These are phyloP conservation scores for Chrysomallon squamiferum DNA, from an alignment of 1,140 invertebrate species.

Conservation along the genomic window DNA sequence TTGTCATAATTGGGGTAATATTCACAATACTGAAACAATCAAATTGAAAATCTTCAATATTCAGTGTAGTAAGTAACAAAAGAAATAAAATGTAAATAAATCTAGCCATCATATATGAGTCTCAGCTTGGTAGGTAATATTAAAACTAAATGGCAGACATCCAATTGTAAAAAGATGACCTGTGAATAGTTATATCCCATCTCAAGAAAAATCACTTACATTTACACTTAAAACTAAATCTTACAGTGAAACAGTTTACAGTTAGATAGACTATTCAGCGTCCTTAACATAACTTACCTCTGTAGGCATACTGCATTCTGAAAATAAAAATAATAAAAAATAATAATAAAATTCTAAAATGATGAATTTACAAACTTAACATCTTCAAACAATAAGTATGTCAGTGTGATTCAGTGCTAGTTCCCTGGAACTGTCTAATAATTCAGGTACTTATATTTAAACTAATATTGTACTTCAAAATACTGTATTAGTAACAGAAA, in stretches of 20 bases:
- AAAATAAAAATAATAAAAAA: conserved; percentile 27
- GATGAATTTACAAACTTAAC: not conserved
- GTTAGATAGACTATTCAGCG: too few species aligned
- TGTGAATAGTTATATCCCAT: conserved; percentile 5
- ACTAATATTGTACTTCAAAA: not conserved
- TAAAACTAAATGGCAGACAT: not conserved
- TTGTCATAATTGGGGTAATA: conserved; percentile 97
- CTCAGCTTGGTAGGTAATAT: conserved; percentile 7
- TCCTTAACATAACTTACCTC: conserved; percentile 80
- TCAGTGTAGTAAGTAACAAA: not conserved
- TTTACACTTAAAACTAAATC: too few species aligned
- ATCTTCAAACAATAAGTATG: not conserved
- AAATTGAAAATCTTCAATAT: conserved; percentile 12
- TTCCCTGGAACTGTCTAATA: not conserved
- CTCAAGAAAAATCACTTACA: conserved; percentile 1
- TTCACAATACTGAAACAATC: conserved; percentile 86
- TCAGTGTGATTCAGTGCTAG: not conserved
- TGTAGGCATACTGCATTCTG: conserved; percentile 89
- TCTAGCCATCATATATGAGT: conserved; percentile 17
- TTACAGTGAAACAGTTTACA: too few species aligned
- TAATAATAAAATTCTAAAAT: not conserved
- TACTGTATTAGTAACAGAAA: not conserved
- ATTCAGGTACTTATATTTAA: not conserved
- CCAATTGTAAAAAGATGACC: not conserved
- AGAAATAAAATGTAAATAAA: conserved; percentile 1